These are phyloP conservation scores for Eristalinus sepulchralis DNA, from an alignment of 2,888 invertebrate genomes.

Conservation along the genomic window DNA sequence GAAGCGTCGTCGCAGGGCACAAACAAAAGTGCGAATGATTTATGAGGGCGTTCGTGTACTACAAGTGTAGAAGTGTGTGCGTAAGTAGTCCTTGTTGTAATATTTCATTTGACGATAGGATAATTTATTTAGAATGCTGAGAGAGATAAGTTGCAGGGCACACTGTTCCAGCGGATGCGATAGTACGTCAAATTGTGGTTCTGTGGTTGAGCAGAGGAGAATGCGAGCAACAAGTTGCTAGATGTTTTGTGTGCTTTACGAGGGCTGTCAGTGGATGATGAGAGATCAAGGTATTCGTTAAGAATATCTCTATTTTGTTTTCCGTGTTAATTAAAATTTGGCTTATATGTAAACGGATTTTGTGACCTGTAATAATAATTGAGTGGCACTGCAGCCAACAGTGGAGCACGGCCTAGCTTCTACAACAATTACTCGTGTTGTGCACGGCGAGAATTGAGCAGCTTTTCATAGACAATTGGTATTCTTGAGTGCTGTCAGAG, in stretches of 20 bases:
- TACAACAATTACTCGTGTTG: no score
- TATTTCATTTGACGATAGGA: conserved; percentile 40
- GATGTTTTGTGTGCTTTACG: background rate
- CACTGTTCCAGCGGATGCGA: background rate
- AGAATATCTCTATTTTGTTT: background rate
- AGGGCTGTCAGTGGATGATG: background rate
- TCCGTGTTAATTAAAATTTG: background rate
- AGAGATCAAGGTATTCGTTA: background rate
- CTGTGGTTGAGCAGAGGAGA: background rate
- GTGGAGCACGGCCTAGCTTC: no score
- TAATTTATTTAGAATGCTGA: conserved; percentile 47
- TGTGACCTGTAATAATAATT: background rate
- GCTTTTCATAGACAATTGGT: no score
- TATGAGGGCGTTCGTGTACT: conserved; percentile 42
- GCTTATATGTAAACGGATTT: background rate
- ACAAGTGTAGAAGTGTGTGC: conserved; percentile 18
- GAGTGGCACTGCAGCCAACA: no score
- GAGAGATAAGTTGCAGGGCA: conserved; percentile 20
- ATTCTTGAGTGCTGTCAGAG: no score
- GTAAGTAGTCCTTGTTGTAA: conserved; percentile 45
- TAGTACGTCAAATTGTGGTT: conserved; percentile 1
- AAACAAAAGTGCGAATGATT: conserved; percentile 50
- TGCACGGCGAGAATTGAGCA: no score
- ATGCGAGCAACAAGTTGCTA: conserved; percentile 25
- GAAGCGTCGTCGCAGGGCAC: conserved; percentile 13